phyloP scores from a whole-genome alignment of 1,140 invertebrate species.

The Aphaenogaster rudis region DNA sequence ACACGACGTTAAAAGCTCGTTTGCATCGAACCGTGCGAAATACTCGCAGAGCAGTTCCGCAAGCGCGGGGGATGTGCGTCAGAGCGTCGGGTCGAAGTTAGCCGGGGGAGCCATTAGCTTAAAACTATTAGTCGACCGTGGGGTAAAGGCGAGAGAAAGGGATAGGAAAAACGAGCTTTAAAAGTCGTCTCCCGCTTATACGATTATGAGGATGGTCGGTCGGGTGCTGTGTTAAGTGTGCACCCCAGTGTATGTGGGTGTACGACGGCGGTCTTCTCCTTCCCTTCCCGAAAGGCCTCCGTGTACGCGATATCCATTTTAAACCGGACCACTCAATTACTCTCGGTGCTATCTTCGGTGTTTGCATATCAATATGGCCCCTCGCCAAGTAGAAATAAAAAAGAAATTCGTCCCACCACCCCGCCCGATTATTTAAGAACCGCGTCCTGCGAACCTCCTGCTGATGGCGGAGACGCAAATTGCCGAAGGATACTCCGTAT shows the following conservation, averaged over 20 bases:
- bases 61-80: constrained; percentile 65
- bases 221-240: constrained; percentile 27
- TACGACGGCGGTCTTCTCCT: constrained; percentile 15
- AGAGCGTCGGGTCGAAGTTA: constrained; percentile 71
- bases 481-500: neutral
- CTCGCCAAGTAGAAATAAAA: constrained; percentile 62
- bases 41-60: constrained; percentile 50
- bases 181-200: constrained; percentile 72
- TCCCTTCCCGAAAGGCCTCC: constrained; percentile 34
- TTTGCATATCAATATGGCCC: constrained; percentile 82
- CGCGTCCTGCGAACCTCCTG: neutral
- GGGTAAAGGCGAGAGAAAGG: constrained; percentile 56
- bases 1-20: constrained; percentile 80
- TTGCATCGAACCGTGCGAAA: constrained; percentile 72
- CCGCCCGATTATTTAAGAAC: constrained; percentile 62
- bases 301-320: constrained; percentile 68
- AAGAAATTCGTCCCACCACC: constrained; percentile 8
- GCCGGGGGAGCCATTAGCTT: constrained; percentile 78
- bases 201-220: constrained; percentile 76
- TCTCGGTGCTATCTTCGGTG: constrained; percentile 75
- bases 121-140: constrained; percentile 76
- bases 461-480: neutral
- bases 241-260: constrained; percentile 2
- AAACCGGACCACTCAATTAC: constrained; percentile 82
- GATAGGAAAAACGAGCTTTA: constrained; percentile 64